Conservation (phyloP, 1,140 invertebrate species). For the Aradophagus sp. region DNA sequence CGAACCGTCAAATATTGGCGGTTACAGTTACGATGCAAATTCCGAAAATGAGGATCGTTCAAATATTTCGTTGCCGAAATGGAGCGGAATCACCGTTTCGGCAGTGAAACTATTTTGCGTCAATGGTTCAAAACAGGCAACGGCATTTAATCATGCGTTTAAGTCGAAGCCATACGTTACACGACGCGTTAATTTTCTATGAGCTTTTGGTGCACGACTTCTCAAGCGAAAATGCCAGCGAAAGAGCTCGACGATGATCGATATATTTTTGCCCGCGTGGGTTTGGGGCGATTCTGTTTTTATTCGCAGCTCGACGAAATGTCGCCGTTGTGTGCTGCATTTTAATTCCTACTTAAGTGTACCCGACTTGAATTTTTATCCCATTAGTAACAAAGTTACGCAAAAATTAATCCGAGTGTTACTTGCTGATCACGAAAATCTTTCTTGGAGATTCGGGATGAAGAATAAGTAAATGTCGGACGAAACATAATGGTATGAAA, state of each 20-base stretch:
- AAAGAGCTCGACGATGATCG: slow-evolving; percentile 28
- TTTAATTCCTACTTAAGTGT: slow-evolving; percentile 49
- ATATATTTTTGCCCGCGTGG: slow-evolving; percentile 29
- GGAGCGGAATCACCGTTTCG: too few relatives aligned
- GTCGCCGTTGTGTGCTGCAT: slow-evolving; percentile 28
- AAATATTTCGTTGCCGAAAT: too few relatives aligned
- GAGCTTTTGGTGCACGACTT: slow-evolving; percentile 27
- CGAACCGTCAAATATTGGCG: too few relatives aligned
- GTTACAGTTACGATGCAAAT: too few relatives aligned
- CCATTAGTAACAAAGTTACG: slow-evolving; percentile 42
- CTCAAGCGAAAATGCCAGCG: background rate
- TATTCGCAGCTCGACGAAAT: slow-evolving; percentile 14
- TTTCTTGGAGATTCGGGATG: background rate
- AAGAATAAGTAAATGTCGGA: background rate
- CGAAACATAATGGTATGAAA: too few relatives aligned
- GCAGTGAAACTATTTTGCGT: too few relatives aligned
- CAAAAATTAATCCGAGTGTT: slow-evolving; percentile 34
- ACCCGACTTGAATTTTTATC: slow-evolving; percentile 42
- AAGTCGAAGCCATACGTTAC: slow-evolving; percentile 22
- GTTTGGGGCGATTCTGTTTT: slow-evolving; percentile 25
- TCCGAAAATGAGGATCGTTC: too few relatives aligned
- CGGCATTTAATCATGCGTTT: too few relatives aligned
- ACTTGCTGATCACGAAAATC: slow-evolving; percentile 1
- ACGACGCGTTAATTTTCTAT: slow-evolving; percentile 45
- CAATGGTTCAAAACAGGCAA: too few relatives aligned